Percentiles rank a stretch among this genome's conserved stretches.
These are phyloP conservation scores for Scaptomyza tumidula DNA, from an alignment of 2,888 invertebrate species.

Conservation along the genomic window DNA sequence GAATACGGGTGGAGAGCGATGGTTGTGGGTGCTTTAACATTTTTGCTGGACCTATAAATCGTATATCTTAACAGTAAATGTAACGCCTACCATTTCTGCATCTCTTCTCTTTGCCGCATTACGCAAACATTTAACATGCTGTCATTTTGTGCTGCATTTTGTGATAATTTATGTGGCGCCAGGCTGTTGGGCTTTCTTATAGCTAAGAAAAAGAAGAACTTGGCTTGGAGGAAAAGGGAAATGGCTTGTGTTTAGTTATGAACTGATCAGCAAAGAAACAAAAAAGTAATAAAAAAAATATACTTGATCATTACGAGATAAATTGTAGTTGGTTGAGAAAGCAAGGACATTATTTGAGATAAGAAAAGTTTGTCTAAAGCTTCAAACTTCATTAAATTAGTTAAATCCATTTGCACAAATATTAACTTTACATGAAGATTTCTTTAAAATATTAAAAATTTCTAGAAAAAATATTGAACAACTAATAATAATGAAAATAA, in stretches of 20 bases:
- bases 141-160: slow-evolving; percentile 72
- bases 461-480: too few relatives aligned
- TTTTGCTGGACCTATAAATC: slow-evolving; percentile 51
- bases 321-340: too few relatives aligned
- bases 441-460: too few relatives aligned
- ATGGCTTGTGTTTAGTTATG: slow-evolving; percentile 1
- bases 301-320: too few relatives aligned
- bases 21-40: slow-evolving; percentile 14
- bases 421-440: too few relatives aligned
- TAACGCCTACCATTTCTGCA: slow-evolving; percentile 23
- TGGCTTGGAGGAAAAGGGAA: neutral
- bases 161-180: slow-evolving; percentile 78
- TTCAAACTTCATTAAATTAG: too few relatives aligned
- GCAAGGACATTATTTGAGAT: too few relatives aligned
- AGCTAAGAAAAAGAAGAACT: slow-evolving; percentile 5
- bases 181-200: slow-evolving; percentile 50
- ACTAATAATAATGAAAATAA: too few relatives aligned
- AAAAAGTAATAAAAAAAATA: too few relatives aligned
- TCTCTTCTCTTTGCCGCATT: slow-evolving; percentile 11
- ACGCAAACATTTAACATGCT: slow-evolving; percentile 62
- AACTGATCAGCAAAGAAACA: slow-evolving; percentile 14
- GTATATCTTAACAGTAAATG: slow-evolving; percentile 29
- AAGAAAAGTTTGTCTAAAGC: too few relatives aligned
- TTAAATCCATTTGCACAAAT: too few relatives aligned
- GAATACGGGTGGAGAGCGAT: neutral